A percentile compares a stretch with the other conserved stretches of the same genome.
These are phyloP conservation scores for Potorous gilbertii DNA, from an alignment of 2,797 vertebrate genomes.

Conservation along the genomic window DNA sequence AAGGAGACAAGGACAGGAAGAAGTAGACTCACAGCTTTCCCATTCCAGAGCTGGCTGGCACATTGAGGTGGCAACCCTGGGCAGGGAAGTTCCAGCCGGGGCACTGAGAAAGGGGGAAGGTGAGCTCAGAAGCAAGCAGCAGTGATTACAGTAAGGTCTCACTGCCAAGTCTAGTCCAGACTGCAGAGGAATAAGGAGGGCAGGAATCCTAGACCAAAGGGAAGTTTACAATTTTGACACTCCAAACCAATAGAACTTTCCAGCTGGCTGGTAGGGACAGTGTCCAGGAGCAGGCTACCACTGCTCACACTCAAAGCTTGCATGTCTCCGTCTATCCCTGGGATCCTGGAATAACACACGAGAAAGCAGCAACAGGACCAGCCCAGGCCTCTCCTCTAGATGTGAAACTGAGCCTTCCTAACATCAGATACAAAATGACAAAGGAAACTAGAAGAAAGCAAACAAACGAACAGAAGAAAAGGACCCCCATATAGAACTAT, in stretches of 20 bases:
- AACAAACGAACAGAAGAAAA: background rate
- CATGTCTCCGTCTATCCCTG: background rate
- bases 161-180: background rate
- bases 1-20: background rate
- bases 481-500: background rate
- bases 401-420: background rate
- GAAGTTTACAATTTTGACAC: background rate
- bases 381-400: background rate
- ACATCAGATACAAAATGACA: background rate
- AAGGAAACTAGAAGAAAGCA: background rate
- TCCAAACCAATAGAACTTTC: background rate
- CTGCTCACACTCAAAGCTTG: background rate
- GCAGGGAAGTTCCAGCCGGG: background rate
- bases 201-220: background rate
- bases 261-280: background rate
- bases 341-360: background rate
- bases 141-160: background rate
- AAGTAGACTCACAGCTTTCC: background rate
- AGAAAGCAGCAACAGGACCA: background rate
- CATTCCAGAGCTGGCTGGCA: background rate
- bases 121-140: background rate
- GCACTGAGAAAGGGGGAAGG: background rate
- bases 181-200: background rate
- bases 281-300: background rate
- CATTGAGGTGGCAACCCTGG: background rate